These are phyloP conservation scores for Lochmaea crataegi DNA, from an alignment of 2,888 invertebrate genomes.

Conservation along the genomic window DNA sequence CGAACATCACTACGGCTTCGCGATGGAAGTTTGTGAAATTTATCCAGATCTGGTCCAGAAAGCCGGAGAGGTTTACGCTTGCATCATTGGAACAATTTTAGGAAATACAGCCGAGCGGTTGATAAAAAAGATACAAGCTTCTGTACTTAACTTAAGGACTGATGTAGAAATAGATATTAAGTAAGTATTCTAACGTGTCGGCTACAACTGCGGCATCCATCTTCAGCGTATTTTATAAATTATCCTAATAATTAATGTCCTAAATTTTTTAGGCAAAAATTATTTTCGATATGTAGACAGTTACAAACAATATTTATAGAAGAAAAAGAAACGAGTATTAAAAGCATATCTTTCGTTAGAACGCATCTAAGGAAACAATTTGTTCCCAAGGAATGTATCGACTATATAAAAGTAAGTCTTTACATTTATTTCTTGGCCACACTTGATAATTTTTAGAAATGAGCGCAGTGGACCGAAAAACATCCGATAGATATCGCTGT, in stretches of 20 bases:
- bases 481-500: too few species aligned
- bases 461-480: too few species aligned
- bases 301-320: conserved; percentile 83
- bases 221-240: too few species aligned
- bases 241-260: too few species aligned
- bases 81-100: conserved; percentile 66
- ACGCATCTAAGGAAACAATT: conserved; percentile 66
- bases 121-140: conserved; percentile 64
- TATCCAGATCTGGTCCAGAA: conserved; percentile 77
- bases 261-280: conserved; percentile 66
- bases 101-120: conserved; percentile 66
- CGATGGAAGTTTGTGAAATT: conserved; percentile 80
- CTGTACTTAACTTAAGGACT: conserved; percentile 50
- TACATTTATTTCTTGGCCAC: conserved; percentile 4
- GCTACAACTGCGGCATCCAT: background rate
- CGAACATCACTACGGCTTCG: conserved; percentile 91
- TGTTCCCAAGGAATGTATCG: conserved; percentile 36
- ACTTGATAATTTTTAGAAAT: too few species aligned
- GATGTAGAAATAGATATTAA: conserved; percentile 57
- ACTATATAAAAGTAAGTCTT: conserved; percentile 45
- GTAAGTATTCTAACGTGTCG: conserved; percentile 46
- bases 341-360: conserved; percentile 85
- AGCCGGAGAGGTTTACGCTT: conserved; percentile 81
- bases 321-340: conserved; percentile 82
- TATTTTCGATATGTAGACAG: conserved; percentile 78